phyloP scores from a whole-genome alignment of 2,113 vertebrate species.

The Amblyornis subalaris region DNA sequence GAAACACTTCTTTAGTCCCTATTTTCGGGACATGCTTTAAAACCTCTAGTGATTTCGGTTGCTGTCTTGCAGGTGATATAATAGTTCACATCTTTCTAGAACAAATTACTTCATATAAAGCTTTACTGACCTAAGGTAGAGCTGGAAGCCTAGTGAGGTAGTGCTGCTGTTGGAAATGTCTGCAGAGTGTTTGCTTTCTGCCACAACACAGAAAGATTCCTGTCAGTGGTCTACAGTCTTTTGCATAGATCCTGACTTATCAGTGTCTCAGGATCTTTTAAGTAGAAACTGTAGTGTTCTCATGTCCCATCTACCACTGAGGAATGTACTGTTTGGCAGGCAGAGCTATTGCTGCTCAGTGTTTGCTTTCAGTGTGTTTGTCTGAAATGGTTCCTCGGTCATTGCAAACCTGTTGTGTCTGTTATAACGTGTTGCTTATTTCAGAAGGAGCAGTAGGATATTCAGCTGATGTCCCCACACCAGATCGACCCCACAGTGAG shows the following conservation, averaged over 20 bases:
- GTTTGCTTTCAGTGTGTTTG: not conserved
- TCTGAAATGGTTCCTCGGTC: not conserved
- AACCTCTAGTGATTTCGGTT: not conserved
- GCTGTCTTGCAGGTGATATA: not conserved
- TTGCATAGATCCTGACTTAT: not conserved
- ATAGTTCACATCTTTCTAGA: not conserved
- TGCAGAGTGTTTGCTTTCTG: not conserved
- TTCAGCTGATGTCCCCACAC: slow-evolving; percentile 61
- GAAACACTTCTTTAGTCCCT: not conserved
- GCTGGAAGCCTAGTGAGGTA: not conserved
- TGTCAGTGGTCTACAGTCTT: not conserved
- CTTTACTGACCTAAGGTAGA: not conserved
- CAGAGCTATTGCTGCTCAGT: not conserved
- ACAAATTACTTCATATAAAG: not conserved
- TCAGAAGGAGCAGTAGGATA: slow-evolving; percentile 66
- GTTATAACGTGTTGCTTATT: not conserved
- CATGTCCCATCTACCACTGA: not conserved
- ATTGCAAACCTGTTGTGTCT: not conserved
- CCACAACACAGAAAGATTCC: not conserved
- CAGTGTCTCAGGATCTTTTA: not conserved
- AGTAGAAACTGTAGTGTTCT: not conserved
- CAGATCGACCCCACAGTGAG: slow-evolving; percentile 68
- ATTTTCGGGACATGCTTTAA: not conserved
- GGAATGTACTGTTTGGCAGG: not conserved
- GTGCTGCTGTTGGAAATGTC: not conserved